Percentiles rank a stretch among this genome's conserved stretches.
These are phyloP conservation scores for Gasterosteus nipponicus DNA, from an alignment of 2,113 vertebrate genomes.

Conservation along the genomic window DNA sequence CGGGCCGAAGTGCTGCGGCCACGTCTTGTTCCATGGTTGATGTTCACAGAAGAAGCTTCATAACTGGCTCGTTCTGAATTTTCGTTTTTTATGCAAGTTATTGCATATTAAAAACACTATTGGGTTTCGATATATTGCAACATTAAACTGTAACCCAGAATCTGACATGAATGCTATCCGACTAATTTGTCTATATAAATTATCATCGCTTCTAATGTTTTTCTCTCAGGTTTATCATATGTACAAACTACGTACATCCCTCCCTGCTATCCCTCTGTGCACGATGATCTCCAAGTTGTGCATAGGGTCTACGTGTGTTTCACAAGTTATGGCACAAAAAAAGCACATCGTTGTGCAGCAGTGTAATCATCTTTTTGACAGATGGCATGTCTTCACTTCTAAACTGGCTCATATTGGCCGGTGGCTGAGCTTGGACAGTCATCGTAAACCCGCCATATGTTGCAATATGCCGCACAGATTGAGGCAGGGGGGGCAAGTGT, in stretches of 20 bases:
- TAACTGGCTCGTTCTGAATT: neutral
- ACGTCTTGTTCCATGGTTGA: constrained; percentile 48
- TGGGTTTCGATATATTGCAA: neutral
- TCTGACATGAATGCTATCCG: neutral
- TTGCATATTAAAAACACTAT: neutral
- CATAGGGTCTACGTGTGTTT: constrained; percentile 16
- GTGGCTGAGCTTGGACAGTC: constrained; percentile 66
- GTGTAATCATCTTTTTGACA: constrained; percentile 64
- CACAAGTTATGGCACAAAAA: constrained; percentile 41
- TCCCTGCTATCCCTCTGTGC: neutral
- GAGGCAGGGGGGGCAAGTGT: constrained; percentile 51
- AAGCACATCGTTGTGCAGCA: constrained; percentile 45
- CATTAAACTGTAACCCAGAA: constrained; percentile 6
- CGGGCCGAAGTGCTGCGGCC: constrained; percentile 46
- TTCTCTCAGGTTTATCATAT: constrained; percentile 23
- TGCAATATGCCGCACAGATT: constrained; percentile 74
- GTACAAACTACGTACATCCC: constrained; percentile 17
- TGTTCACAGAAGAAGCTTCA: constrained; percentile 30
- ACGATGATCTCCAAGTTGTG: constrained; percentile 8
- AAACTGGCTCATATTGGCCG: constrained; percentile 69
- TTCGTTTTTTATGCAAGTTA: neutral
- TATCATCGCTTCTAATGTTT: constrained; percentile 13
- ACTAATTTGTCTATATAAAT: neutral
- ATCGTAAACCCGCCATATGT: constrained; percentile 75
- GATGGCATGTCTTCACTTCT: constrained; percentile 72